Evolutionary conservation across 2,888 invertebrate species (phyloP).

Genomic region (Hyppa rectilinea): DNA sequence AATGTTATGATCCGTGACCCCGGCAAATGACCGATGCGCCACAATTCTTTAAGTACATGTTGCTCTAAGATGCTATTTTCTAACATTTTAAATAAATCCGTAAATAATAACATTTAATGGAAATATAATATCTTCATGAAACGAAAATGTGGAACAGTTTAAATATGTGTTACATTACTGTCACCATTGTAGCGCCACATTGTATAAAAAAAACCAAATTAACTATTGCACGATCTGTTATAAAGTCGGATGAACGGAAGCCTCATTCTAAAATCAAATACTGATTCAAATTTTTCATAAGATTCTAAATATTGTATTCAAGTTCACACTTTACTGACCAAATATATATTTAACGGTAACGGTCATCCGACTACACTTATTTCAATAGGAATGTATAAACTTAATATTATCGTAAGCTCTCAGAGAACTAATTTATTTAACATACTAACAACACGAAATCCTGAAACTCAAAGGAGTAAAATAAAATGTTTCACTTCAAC

Average conservation of each 20-base stretch:
- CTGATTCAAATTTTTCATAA: slow-evolving; percentile 50
- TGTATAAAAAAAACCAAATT: slow-evolving; percentile 58
- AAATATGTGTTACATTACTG: too few species aligned
- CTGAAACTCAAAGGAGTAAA: slow-evolving; percentile 54
- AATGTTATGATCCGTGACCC: too few species aligned
- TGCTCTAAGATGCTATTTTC: too few species aligned
- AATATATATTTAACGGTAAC: slow-evolving; percentile 48
- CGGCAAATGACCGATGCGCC: too few species aligned
- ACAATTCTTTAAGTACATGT: too few species aligned
- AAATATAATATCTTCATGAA: too few species aligned
- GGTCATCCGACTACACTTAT: slow-evolving; percentile 64
- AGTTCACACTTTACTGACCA: slow-evolving; percentile 44
- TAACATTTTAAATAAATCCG: too few species aligned
- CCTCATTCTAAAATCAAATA: slow-evolving; percentile 59
- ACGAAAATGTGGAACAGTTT: too few species aligned
- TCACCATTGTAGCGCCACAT: too few species aligned
- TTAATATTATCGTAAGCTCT: slow-evolving; percentile 76
- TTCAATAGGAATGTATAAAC: slow-evolving; percentile 86
- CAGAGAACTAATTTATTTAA: slow-evolving; percentile 63
- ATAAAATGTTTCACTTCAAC: slow-evolving; percentile 45
- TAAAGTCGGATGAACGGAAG: slow-evolving; percentile 44
- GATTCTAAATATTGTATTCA: slow-evolving; percentile 35
- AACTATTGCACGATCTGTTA: slow-evolving; percentile 61
- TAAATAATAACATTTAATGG: too few species aligned
- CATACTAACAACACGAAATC: slow-evolving; percentile 61